Percentiles rank a stretch among this genome's conserved stretches.
phyloP scores from a whole-genome alignment of 2,797 vertebrate species.

The Anguilla anguilla region DNA sequence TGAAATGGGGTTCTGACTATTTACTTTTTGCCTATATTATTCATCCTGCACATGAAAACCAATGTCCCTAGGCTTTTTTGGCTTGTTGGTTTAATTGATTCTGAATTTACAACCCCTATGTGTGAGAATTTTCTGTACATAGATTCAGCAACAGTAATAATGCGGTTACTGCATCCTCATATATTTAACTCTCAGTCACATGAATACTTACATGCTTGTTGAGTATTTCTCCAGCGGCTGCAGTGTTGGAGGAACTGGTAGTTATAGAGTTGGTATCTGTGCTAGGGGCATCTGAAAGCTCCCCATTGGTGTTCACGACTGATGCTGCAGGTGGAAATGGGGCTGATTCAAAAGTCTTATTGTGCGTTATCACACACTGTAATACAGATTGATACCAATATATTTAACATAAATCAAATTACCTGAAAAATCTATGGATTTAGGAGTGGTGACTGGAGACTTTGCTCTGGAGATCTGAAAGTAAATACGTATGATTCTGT shows the following conservation, averaged over 20 bases:
- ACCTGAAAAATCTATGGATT: constrained; percentile 75
- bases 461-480: constrained; percentile 80
- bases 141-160: background rate
- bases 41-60: background rate
- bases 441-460: constrained; percentile 79
- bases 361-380: background rate
- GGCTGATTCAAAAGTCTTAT: background rate
- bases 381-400: background rate
- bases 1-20: background rate
- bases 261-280: constrained; percentile 61
- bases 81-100: background rate
- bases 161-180: background rate
- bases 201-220: constrained; percentile 13
- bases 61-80: background rate
- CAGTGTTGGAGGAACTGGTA: constrained; percentile 57
- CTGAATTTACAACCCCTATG: background rate
- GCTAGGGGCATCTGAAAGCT: constrained; percentile 60
- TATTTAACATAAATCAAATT: constrained; percentile 8
- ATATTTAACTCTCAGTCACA: background rate
- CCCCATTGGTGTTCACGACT: constrained; percentile 54
- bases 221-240: background rate
- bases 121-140: background rate
- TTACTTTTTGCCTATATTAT: background rate
- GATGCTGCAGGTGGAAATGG: constrained; percentile 22
- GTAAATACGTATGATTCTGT: constrained; percentile 17